A percentile compares a stretch with the other conserved stretches of the same genome.
Evolutionary conservation across 1,140 invertebrate genomes (phyloP).

Genomic region (roundworm (Caenorhabditis elegans)): DNA sequence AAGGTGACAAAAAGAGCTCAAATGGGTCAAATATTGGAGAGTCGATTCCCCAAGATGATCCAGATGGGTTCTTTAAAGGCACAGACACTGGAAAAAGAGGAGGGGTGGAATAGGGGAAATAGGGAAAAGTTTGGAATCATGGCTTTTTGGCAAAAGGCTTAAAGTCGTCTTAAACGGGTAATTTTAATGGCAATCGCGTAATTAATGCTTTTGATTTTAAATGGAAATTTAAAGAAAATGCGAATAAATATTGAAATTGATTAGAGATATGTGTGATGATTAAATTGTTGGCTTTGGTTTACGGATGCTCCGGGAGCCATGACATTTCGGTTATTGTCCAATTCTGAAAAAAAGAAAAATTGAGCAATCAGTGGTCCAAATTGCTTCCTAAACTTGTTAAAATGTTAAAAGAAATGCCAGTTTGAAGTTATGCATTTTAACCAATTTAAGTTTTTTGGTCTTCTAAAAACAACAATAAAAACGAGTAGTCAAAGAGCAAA

Average conservation of each 20-base stretch:
- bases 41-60: not conserved
- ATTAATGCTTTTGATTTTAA: constrained; percentile 39
- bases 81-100: not conserved
- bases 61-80: constrained; percentile 24
- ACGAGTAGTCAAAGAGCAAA: too few relatives aligned
- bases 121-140: not conserved
- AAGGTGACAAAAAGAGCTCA: constrained; percentile 30
- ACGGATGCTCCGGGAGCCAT: not conserved
- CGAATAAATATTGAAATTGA: not conserved
- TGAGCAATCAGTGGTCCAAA: too few relatives aligned
- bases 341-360: not conserved
- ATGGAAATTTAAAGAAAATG: not conserved
- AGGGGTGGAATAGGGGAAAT: too few relatives aligned
- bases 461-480: too few relatives aligned
- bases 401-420: too few relatives aligned
- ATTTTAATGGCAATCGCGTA: constrained; percentile 35
- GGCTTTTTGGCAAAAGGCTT: constrained; percentile 29
- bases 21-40: not conserved
- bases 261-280: not conserved
- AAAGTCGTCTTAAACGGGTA: constrained; percentile 19
- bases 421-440: too few relatives aligned
- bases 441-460: too few relatives aligned
- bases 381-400: too few relatives aligned
- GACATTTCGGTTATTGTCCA: not conserved
- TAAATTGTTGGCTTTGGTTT: not conserved